Conservation (phyloP, 1,140 invertebrate genomes). For the Archivesica marissinica region DNA sequence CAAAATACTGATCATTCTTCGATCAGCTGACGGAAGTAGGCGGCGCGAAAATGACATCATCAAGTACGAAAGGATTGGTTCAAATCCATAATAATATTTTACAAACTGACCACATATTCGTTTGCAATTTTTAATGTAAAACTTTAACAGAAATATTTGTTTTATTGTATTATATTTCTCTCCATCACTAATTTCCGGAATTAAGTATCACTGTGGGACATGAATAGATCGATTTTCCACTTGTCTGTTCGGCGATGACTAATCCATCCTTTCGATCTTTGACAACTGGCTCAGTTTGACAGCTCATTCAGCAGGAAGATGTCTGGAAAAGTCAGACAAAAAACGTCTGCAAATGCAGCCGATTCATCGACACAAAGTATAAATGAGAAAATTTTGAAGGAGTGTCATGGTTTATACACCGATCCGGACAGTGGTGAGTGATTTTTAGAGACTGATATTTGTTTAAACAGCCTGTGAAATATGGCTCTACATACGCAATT, state of each 20-base stretch:
- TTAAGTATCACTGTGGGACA: not conserved
- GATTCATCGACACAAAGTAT: conserved; percentile 84
- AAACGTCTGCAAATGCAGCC: conserved; percentile 84
- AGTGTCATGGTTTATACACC: conserved; percentile 86
- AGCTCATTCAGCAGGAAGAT: conserved; percentile 78
- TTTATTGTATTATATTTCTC: too few relatives aligned
- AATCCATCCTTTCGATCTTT: conserved; percentile 13
- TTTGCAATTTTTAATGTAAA: too few relatives aligned
- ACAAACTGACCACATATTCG: too few relatives aligned
- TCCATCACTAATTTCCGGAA: not conserved
- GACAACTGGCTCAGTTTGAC: conserved; percentile 70
- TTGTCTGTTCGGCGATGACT: not conserved
- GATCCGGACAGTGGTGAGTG: conserved; percentile 85
- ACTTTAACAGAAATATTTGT: too few relatives aligned
- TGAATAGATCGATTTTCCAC: conserved; percentile 1
- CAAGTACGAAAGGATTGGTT: conserved; percentile 65
- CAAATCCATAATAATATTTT: too few relatives aligned
- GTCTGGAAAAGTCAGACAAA: conserved; percentile 84
- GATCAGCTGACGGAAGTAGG: conserved; percentile 82
- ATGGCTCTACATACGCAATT: conserved; percentile 16
- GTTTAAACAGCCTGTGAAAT: not conserved
- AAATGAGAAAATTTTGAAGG: conserved; percentile 86
- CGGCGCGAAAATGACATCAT: conserved; percentile 68
- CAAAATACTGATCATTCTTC: conserved; percentile 68
- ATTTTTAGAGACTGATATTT: conserved; percentile 14